Percentiles rank a stretch among this genome's conserved stretches.
phyloP scores from a whole-genome alignment of 2,113 vertebrate genomes.

The Sylvietta virens region DNA sequence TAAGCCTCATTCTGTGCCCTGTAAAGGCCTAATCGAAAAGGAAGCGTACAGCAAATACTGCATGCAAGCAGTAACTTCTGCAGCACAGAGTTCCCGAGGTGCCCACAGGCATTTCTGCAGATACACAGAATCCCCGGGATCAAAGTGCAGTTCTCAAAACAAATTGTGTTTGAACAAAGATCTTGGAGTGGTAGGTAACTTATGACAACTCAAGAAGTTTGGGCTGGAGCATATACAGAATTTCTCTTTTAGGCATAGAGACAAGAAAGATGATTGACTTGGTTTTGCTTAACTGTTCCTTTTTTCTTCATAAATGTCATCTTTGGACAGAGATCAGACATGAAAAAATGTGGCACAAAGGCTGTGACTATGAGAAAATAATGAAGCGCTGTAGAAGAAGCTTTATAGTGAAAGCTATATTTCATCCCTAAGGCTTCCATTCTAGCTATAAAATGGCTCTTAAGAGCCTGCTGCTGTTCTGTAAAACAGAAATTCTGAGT shows the following conservation, averaged over 20 bases:
- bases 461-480: background rate
- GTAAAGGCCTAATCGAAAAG: background rate
- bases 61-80: background rate
- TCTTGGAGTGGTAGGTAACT: background rate
- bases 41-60: background rate
- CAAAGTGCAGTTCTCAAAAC: background rate
- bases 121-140: background rate
- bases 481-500: conserved; percentile 11
- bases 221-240: background rate
- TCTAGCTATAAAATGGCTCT: conserved; percentile 29
- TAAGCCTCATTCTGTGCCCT: background rate
- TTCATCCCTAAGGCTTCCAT: conserved; percentile 33
- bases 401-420: conserved; percentile 8
- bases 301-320: conserved; percentile 21
- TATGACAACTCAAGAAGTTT: background rate
- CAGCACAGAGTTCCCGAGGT: background rate
- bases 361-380: conserved; percentile 4
- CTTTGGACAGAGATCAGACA: conserved; percentile 31
- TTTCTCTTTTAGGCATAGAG: background rate
- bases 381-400: background rate
- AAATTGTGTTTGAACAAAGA: background rate
- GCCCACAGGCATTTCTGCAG: background rate
- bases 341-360: background rate
- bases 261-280: background rate
- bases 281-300: background rate